Base-by-base conservation (phyloP, 2,797 vertebrate species). In the Heteromormyrus szaboi region DNA sequence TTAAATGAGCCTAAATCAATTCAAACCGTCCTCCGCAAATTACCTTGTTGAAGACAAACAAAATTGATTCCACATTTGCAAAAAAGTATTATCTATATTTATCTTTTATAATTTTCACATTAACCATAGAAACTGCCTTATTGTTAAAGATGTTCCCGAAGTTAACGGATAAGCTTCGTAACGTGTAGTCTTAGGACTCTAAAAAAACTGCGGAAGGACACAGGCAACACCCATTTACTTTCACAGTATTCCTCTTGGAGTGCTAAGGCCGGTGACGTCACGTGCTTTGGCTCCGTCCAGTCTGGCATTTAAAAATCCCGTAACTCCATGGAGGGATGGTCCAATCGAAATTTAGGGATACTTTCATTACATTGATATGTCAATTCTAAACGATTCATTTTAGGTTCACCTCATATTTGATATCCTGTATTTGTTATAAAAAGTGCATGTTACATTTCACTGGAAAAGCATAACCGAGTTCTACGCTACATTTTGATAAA, bases 261-360 rank as follows among this genome's bases (percentile, higher is more conserved):
- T 95, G 93, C 93, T 95, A 91, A 94, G 95, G 94, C 92, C 92
- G 90, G 93, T 92, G 90, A 94, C 95, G 95, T 95, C 95, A 94
- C 94, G 90, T 90, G 91, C 92, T 87, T 91, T 95, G 96, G 96
- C 96, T 96, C 96, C 96, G 92, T 91, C 94, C 90, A 94, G 96
- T 96, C 96, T 96, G 94, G 93, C 92, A 91, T 93, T 92, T 87
- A 92, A 93, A 93, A 93, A 91, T 92, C 90, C 90, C 89, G 89
- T 14, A 76, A 86, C 85, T 68, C 84, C 37, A 44, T 17, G 59
- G 84, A 86, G 62, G 62, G 59, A 68, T 86, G 88, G 59, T 59
- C 81, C 81, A 85, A 51, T 44, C n/a, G 19, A 50, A 59, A 65
- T 44, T 65, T 29, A 85, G 44, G 12, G 54, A 84, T n/a, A 84